Evolutionary conservation across 2,113 vertebrate species (phyloP).

Genomic region (Oncorhynchus clarkii): DNA sequence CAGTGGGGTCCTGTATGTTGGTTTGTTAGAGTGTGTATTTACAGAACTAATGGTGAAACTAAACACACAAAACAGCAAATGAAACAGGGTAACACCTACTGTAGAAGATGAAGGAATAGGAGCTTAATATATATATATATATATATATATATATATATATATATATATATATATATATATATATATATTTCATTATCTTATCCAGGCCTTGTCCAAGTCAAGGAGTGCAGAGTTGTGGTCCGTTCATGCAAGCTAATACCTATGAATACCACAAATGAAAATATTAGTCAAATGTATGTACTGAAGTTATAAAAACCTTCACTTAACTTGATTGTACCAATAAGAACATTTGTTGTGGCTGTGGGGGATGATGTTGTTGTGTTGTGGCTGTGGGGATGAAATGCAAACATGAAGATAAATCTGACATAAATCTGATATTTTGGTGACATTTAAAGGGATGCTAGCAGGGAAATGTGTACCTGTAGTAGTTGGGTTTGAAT

Average conservation of each 20-base stretch:
- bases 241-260: slow-evolving; percentile 55
- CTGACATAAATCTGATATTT: background rate
- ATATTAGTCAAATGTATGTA: background rate
- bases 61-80: slow-evolving; percentile 19
- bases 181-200: slow-evolving; percentile 17
- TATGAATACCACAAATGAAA: slow-evolving; percentile 36
- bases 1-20: slow-evolving; percentile 16
- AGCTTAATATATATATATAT: slow-evolving; percentile 8
- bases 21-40: background rate
- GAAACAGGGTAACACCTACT: slow-evolving; percentile 8
- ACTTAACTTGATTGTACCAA: background rate
- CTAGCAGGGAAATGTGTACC: slow-evolving; percentile 64
- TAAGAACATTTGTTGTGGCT: background rate
- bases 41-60: background rate
- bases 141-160: no score
- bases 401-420: no score
- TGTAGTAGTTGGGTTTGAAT: slow-evolving; percentile 98
- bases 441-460: background rate
- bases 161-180: no score
- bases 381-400: background rate
- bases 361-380: background rate
- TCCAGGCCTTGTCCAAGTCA: slow-evolving; percentile 20
- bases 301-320: background rate
- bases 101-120: slow-evolving; percentile 18
- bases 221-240: slow-evolving; percentile 1